Base-by-base conservation (phyloP, 2,797 vertebrate genomes). In the Menidia menidia region DNA sequence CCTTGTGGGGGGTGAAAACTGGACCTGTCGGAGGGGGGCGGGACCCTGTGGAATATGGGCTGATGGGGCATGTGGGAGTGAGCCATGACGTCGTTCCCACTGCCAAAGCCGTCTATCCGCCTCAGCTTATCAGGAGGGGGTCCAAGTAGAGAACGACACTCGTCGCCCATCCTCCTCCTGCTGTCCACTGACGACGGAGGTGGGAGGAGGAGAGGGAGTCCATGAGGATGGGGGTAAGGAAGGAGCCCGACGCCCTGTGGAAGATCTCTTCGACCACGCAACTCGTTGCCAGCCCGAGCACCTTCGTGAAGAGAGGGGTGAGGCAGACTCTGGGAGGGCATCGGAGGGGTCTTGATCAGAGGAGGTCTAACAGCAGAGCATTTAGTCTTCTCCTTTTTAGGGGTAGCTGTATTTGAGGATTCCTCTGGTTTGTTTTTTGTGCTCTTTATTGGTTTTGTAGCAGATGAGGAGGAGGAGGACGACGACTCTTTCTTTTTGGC, bases 71-170 rank as follows among this genome's bases (percentile, higher is more conserved):
- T 48, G 45, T 92, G 91, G 0, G 85, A 56, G 70, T 86, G 89
- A 13, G 80, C 42, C 4, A 83, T 16, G 19, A 60, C 2, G 4
- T 89, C 89, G 0, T 44, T 58, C 15, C 69, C 80, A 30, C 33
- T 60, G 0, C 74, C 85, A 0, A 80, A 25, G 0, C 79, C 87
- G 0, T 92, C 92, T 3, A 90, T 60, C 59, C 91, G 85, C 43
- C 91, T 82, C 31, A 92, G 59, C 77, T 92, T 93, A 30, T 84
- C 83, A 0, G 91, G 89, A 14, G 91, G 92, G 16, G 86, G 71
- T 33, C 90, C 89, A 0, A 91, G 86, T 41, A 90, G 51, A 16
- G 77, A 80, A 33, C 84, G 84, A 2, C 86, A 47, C 32, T 93
- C 90, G 3, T 92, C 90, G 3, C 80, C 89, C 55, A 87, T 67